Base-by-base conservation (phyloP, 2,797 vertebrate genomes). In the Tangara arthus region DNA sequence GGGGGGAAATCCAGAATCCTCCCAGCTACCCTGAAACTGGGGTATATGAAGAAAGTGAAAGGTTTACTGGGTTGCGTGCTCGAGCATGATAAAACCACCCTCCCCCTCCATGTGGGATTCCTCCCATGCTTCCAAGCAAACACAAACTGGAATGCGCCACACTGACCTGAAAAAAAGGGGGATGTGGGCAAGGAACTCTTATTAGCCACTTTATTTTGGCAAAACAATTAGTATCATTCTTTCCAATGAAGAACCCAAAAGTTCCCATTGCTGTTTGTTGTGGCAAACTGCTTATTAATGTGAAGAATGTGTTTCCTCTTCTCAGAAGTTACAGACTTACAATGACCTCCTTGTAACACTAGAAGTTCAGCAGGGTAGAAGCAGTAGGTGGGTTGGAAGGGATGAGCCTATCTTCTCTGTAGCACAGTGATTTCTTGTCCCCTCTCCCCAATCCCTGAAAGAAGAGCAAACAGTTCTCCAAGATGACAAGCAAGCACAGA, bases 71-170 rank as follows among this genome's bases (percentile, higher is more conserved):
- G 61, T 57, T 41, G 39, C 5, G 15, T 0, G 3, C 30, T 49
- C 2, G 8, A 94, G 59, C 0, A 0, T 64, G 73, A 50, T 69
- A 44, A 66, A 93, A 78, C 18, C 26, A 94, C 95, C 96, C 96
- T 97, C 96, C 94, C 94, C 87, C 95, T 97, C 94, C 94, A 53
- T 8, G 86, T 94, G 94, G 97, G 97, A 98, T 98, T 98, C 98
- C 97, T 97, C 96, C 89, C 78, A 96, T 94, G 96, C 95, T 96
- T 94, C 94, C 93, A 98, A 97, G 98, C 97, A 96, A 96, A 97
- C 96, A 92, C 73, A 72, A 98, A 98, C 84, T 91, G 97, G 98
- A 98, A 98, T 98, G 98, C 96, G 96, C 98, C 89, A 97, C 89
- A 96, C 91, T 96, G 97, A 98, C 97, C 98, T 89, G 94, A 71